Percentiles rank a stretch among this genome's conserved stretches.
Conservation (phyloP, 2,888 invertebrate genomes). For the Phlogophora meticulosa region DNA sequence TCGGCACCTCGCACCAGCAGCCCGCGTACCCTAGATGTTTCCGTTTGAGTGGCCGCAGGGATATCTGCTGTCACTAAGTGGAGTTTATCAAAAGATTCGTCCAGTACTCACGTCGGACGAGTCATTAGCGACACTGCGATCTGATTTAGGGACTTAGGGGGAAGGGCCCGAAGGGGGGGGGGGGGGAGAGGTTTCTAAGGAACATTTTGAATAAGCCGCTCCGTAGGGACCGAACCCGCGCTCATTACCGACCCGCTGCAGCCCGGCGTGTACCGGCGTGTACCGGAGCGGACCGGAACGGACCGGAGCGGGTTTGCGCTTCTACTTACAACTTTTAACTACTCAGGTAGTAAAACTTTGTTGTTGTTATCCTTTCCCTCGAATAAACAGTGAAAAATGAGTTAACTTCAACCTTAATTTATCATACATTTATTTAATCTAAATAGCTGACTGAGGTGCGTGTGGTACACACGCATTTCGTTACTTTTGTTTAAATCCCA, state of each 20-base stretch:
- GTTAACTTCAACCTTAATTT: conserved; percentile 31
- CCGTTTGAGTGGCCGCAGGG: conserved; percentile 3
- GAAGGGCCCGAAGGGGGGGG: background rate
- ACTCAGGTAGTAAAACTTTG: conserved; percentile 30
- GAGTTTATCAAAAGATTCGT: conserved; percentile 21
- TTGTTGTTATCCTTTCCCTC: conserved; percentile 32
- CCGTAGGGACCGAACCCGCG: conserved; percentile 35
- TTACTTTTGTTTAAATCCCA: too few species aligned
- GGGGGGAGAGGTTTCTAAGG: background rate
- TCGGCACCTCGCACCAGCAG: too few species aligned
- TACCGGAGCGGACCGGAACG: background rate
- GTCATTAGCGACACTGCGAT: conserved; percentile 46
- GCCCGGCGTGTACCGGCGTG: background rate
- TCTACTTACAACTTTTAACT: conserved; percentile 40
- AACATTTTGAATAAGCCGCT: conserved; percentile 40
- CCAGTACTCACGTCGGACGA: conserved; percentile 18
- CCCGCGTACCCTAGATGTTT: background rate
- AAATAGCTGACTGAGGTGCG: background rate
- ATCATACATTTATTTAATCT: background rate
- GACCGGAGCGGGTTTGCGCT: conserved; percentile 14
- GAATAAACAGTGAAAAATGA: conserved; percentile 39
- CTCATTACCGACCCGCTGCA: conserved; percentile 33
- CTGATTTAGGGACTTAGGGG: conserved; percentile 19
- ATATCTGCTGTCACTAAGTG: background rate
- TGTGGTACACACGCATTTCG: background rate